Base-by-base conservation (phyloP, 2,797 vertebrate species). In the Mormyrus hasselquistii region DNA sequence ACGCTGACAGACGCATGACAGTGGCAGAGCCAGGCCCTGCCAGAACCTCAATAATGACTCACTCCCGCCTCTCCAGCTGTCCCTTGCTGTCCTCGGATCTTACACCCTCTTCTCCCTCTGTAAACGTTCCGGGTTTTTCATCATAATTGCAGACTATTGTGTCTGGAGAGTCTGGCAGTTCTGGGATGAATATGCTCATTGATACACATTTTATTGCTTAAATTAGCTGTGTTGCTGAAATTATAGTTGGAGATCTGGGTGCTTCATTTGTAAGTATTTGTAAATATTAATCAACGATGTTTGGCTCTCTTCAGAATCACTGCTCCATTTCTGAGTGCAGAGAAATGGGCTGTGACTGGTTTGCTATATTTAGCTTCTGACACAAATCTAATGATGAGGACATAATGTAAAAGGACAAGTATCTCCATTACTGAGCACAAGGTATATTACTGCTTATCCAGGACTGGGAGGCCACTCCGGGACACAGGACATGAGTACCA, bases 31-130 rank as follows among this genome's bases (percentile, higher is more conserved):
- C 87, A 44, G 76, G 2, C 16, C 82, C 29, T 76, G 84, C 89
- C 82, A 16, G 34, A 69, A 79, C n/a, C 86, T 91, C 87, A 89
- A 87, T 69, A 85, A 91, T 90, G 49, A 41, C 53, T 38, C 62
- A 47, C 55, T 83, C 49, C 44, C 85, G 49, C 87, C 19, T 38
- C 84, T 87, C 87, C 73, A 84, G 84, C 88, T 90, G 90, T 88
- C 88, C 89, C 85, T 55, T 47, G 34, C 84, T 57, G 47, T 87
- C 55, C 7, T 22, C 73, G 2, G 82, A 44, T 44, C 53, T 88
- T 49, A 88, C 38, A 3, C 65, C 19, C 25, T 16, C 59, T 49
- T 86, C 59, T 87, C 62, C 53, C 47, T 89, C 29, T 12, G 38
- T 25, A 89, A 89, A 12, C 34, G 49, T 84, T 38, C 10, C 0